Conservation (phyloP, 53 echinoderm and acorn worm species). For the Paracentrotus lividus region DNA sequence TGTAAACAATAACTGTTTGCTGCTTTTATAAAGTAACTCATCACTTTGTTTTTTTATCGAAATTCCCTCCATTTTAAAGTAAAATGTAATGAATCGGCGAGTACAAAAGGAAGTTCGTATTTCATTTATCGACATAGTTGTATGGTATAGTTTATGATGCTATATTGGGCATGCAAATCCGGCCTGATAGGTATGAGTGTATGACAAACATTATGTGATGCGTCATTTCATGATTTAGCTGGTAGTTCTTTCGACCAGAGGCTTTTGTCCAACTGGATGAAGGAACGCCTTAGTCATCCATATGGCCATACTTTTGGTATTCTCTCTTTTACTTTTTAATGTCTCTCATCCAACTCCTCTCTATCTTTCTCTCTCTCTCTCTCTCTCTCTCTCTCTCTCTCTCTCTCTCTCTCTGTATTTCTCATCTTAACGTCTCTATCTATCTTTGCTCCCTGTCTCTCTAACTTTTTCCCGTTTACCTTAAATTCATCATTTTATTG, state of each 20-base stretch:
- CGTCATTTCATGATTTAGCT: background rate
- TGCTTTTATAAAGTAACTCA: no score
- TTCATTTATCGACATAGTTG: background rate
- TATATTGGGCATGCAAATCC: background rate
- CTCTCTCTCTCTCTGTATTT: background rate
- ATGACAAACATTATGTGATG: slow-evolving; percentile 14
- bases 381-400: background rate
- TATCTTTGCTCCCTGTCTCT: background rate
- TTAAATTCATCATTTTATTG: no score
- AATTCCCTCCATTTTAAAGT: no score
- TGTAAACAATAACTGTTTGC: no score
- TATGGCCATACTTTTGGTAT: background rate
- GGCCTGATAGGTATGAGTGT: background rate
- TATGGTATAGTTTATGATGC: background rate
- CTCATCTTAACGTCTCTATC: background rate
- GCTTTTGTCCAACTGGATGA: slow-evolving; percentile 14
- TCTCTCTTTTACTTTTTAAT: background rate
- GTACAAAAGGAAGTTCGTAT: background rate
- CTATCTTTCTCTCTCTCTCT: background rate
- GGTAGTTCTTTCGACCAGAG: background rate
- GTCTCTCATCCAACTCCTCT: background rate
- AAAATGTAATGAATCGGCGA: background rate
- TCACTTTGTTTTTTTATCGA: no score
- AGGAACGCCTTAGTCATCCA: slow-evolving; percentile 13
- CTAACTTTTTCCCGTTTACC: background rate